Evolutionary conservation across 2,113 vertebrate species (phyloP), one percentile per base, ranked within the genome.

Genomic region (Gymnorhina tibicen): DNA sequence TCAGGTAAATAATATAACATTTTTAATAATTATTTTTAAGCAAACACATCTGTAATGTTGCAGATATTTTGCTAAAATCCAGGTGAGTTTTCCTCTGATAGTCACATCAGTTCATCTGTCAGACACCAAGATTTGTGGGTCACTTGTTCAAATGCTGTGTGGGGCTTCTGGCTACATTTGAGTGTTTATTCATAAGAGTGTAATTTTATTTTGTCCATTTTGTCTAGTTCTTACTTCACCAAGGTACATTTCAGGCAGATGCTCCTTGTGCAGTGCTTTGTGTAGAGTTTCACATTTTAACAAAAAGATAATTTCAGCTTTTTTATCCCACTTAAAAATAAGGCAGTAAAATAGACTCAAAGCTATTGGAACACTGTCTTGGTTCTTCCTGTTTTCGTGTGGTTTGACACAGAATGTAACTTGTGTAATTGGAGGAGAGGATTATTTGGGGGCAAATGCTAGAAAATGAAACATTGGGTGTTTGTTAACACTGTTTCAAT

Each of bases 1-100:
- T 99, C 99, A 89, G 99, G 99, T 99, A 97, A 95, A 39, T 60
- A 60, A 30, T 18, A 47, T 5, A 37, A 82, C 5, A 11, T 26
- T 80, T 27, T 30, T 7, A n/a, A 5, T 70, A 27, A 3, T 8
- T 37, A n/a, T 66, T 56, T 67, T 67, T 15, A 56, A 72, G n/a
- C 12, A 60, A 55, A 64, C 6, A 14, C 7, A n/a, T 17, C 7
- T 50, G 17, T 76, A 72, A 24, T 50, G 1, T 53, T 85, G 37
- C 74, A 69, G 1, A 18, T 55, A 11, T 41, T 77, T 79, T 66
- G 12, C 58, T 37, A 52, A 49, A 46, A 80, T 33, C 26, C 41
- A 19, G 16, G 4, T 64, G 47, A 28, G 4, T 33, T 84, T 87
- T 74, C 9, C 11, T 63, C 18, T 66, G n/a, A 7, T 56, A 27